Evolutionary conservation across 2,113 vertebrate genomes (phyloP), one percentile per base, ranked within the genome.

Genomic region (Pollachius pollachius): DNA sequence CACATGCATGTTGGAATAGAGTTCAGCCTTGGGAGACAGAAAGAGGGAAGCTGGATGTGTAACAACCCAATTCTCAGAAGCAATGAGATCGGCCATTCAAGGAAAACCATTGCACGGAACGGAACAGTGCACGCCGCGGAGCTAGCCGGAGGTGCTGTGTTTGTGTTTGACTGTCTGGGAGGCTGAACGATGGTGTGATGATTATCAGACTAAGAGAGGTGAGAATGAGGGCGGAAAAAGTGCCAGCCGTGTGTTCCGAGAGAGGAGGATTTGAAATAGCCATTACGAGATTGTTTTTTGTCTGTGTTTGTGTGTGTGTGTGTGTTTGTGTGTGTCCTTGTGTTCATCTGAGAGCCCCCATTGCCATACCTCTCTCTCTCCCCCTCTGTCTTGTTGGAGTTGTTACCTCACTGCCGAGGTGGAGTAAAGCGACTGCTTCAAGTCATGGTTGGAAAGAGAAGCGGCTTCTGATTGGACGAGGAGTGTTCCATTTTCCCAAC

Each of bases 401-500:
- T 11, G 7, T 13, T 48, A 9, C 41, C 41, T 48, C 41, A 48
- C 41, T 13, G 41, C 8, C 37, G 63, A 52, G 52, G 34, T 67
- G 21, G 71, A 67, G 77, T 30, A 71, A 9, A 85, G 80, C 70
- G 19, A 68, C 37, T 83, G 87, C 88, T 84, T 65, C 86, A 75
- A 89, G 80, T 82, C 62, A 75, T 77, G 80, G 70, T 83, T 80
- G 69, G 71, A 82, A 77, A 78, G 59, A 7, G 79, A 67, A 87
- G 76, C 18, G 41, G 41, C 1, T 82, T 91, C 79, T 87, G 81
- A 70, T 90, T 89, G 81, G 87, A 85, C 89, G 85, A 79, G 84
- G 78, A 27, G 74, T 63, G 18, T 90, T 93, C 87, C 80, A 60
- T 89, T 88, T 88, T 13, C 76, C 81, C 83, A 87, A 87, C 80